These are phyloP conservation scores for Enteromius fasciolatus DNA, from an alignment of 2,797 vertebrate species.

Conservation along the genomic window DNA sequence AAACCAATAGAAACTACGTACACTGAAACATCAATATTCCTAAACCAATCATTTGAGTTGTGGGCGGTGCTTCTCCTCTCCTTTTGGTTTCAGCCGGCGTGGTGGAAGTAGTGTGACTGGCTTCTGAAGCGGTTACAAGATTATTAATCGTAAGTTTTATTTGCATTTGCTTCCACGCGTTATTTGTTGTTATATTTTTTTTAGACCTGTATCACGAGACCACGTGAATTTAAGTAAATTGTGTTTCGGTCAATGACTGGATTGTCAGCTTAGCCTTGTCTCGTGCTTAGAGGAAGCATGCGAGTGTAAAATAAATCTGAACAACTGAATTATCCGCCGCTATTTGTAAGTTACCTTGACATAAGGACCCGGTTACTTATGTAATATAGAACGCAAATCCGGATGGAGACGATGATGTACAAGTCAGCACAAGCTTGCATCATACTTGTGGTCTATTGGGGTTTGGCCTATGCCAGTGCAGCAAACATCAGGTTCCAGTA, in stretches of 20 bases:
- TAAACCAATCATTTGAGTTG: constrained; percentile 62
- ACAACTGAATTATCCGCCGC: too few relatives aligned
- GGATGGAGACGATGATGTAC: not conserved
- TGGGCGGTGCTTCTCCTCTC: constrained; percentile 51
- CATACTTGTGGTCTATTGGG: not conserved
- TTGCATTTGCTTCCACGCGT: not conserved
- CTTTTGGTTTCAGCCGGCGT: constrained; percentile 64
- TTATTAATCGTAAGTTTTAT: constrained; percentile 70
- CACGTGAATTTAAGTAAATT: not conserved
- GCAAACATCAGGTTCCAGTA: not conserved
- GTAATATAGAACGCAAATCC: not conserved
- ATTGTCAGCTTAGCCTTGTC: constrained; percentile 19
- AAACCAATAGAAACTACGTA: constrained; percentile 64
- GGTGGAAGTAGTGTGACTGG: constrained; percentile 60
- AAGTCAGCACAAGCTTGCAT: constrained; percentile 14
- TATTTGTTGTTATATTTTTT: not conserved
- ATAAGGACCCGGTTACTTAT: not conserved
- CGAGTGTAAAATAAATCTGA: not conserved
- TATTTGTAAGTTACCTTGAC: not conserved
- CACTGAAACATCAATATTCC: accelerated
- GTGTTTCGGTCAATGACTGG: not conserved
- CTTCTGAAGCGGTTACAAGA: constrained; percentile 46
- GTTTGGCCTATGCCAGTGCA: constrained; percentile 13
- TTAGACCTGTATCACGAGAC: not conserved
- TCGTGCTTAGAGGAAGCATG: not conserved